Evolutionary conservation across 1,140 invertebrate genomes (phyloP).

Genomic region (Brachystomella parvula): DNA sequence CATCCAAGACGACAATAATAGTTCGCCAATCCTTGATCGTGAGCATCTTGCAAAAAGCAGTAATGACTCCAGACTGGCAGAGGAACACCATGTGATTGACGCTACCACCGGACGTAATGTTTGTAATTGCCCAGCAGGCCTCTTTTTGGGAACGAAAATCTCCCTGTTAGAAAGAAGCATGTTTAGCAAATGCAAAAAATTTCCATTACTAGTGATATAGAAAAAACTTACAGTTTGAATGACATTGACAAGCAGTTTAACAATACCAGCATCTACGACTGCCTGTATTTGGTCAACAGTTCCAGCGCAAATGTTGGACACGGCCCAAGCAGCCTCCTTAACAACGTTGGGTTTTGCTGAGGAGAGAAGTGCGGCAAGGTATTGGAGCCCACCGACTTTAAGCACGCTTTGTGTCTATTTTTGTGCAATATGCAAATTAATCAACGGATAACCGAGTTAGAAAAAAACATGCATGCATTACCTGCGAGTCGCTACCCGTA

Average conservation of each 20-base stretch:
- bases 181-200: background rate
- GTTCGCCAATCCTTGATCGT: constrained; percentile 51
- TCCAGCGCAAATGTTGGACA: constrained; percentile 74
- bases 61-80: constrained; percentile 50
- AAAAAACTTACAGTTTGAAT: constrained; percentile 50
- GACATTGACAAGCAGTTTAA: constrained; percentile 61
- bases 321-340: constrained; percentile 75
- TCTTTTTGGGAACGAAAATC: constrained; percentile 71
- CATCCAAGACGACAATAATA: constrained; percentile 56
- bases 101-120: constrained; percentile 66
- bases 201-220: background rate
- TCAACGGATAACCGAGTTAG: no score
- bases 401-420: constrained; percentile 86
- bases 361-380: constrained; percentile 62
- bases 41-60: constrained; percentile 49
- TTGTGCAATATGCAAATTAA: no score
- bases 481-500: constrained; percentile 68
- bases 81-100: constrained; percentile 58
- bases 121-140: constrained; percentile 72
- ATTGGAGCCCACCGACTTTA: constrained; percentile 62
- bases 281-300: constrained; percentile 64
- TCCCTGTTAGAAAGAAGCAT: constrained; percentile 48
- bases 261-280: constrained; percentile 61
- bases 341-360: constrained; percentile 69
- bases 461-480: constrained; percentile 40